These are phyloP conservation scores for Tarsius wallacei DNA, from an alignment of 2,797 vertebrate genomes.

Conservation along the genomic window DNA sequence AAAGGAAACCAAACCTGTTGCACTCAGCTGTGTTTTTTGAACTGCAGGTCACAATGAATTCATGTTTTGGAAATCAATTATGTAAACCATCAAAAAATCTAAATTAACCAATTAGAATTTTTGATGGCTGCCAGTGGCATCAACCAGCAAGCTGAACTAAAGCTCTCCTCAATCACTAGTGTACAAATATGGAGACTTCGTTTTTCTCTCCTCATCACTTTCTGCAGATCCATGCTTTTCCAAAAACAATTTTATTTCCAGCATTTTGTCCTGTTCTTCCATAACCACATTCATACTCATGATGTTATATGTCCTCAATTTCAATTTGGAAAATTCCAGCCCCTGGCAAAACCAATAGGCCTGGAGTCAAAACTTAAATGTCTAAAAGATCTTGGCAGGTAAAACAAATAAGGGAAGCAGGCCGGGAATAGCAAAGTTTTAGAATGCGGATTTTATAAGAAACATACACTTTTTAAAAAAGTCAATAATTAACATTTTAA, in stretches of 20 bases:
- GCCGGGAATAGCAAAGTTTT: background rate
- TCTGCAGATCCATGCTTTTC: background rate
- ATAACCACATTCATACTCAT: background rate
- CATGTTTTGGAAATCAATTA: background rate
- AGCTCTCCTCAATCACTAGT: too few relatives aligned
- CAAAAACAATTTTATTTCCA: background rate
- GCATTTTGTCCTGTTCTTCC: background rate
- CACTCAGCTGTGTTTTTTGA: background rate
- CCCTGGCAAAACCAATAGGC: background rate
- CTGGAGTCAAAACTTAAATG: background rate
- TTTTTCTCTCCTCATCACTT: background rate
- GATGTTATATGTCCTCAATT: background rate
- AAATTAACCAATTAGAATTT: background rate
- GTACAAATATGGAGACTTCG: background rate
- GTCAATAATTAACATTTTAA: background rate
- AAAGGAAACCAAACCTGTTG: constrained; percentile 24
- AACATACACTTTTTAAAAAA: background rate
- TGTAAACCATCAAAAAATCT: background rate
- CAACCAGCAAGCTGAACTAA: background rate
- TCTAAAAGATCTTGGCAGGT: background rate
- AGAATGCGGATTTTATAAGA: background rate
- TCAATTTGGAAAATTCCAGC: constrained; percentile 25
- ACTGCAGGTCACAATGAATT: background rate
- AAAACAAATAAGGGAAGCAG: background rate
- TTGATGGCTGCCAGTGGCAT: background rate